Evolutionary conservation across 2,888 invertebrate genomes (phyloP).

Genomic region (Agrochola litura): DNA sequence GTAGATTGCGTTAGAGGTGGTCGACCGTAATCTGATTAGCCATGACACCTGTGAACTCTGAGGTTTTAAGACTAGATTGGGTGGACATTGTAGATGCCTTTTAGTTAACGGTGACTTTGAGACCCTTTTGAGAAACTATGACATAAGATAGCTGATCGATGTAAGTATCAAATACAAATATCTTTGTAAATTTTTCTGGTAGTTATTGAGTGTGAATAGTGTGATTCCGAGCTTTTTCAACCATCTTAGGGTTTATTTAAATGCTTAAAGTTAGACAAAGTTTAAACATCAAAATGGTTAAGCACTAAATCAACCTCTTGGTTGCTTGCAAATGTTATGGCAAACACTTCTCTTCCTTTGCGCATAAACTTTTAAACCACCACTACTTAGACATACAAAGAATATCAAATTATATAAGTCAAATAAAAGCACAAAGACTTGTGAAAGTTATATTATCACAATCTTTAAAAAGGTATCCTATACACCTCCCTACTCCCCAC

Average conservation of each 20-base stretch:
- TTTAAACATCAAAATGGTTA: not conserved
- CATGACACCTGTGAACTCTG: constrained; percentile 49
- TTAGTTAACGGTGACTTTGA: not conserved
- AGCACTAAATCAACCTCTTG: not conserved
- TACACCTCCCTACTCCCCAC: constrained; percentile 15
- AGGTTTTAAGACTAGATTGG: not conserved
- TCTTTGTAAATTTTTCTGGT: not conserved
- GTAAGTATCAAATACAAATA: not conserved
- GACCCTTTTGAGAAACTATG: not conserved
- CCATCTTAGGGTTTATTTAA: not conserved
- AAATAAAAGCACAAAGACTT: not conserved
- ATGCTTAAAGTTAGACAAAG: not conserved
- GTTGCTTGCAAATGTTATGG: not conserved
- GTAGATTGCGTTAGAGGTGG: constrained; percentile 34
- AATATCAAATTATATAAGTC: not conserved
- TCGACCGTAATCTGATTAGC: constrained; percentile 44
- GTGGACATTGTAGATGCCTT: not conserved
- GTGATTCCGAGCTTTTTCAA: not conserved
- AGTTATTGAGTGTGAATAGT: not conserved
- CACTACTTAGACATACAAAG: not conserved
- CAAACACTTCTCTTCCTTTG: not conserved
- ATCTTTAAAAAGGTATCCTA: not conserved
- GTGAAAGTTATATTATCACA: not conserved
- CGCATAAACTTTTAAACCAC: not conserved
- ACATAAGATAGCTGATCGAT: not conserved